Percentiles rank a stretch among this genome's conserved stretches.
These are phyloP conservation scores for Baronia brevicornis DNA, from an alignment of 2,888 invertebrate species.

Conservation along the genomic window DNA sequence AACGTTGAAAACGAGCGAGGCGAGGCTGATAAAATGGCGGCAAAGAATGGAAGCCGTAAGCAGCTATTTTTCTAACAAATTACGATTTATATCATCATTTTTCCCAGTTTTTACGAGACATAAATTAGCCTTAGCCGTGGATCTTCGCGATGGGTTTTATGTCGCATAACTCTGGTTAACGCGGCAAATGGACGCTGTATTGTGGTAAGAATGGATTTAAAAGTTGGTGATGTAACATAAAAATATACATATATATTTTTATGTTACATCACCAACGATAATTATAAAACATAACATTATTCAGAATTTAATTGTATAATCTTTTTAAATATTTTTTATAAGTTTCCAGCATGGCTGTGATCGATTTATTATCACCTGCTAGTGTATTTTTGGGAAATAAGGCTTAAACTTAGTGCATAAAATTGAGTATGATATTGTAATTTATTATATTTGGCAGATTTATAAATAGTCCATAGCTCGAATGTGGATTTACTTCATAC, in stretches of 20 bases:
- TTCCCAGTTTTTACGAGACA: constrained; percentile 10
- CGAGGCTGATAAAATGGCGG: background rate
- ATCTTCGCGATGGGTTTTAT: constrained; percentile 1
- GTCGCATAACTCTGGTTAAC: background rate
- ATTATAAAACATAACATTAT: too few relatives aligned
- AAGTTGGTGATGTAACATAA: background rate
- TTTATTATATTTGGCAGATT: too few relatives aligned
- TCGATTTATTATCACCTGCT: too few relatives aligned
- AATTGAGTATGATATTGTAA: too few relatives aligned
- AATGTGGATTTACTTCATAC: too few relatives aligned
- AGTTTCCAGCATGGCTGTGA: too few relatives aligned
- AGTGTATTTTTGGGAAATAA: too few relatives aligned
- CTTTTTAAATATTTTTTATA: too few relatives aligned
- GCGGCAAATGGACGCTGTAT: constrained; percentile 3
- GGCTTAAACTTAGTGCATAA: too few relatives aligned
- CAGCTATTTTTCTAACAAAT: constrained; percentile 7
- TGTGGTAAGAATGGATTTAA: background rate
- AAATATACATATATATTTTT: background rate
- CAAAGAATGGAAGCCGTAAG: background rate
- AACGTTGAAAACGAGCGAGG: background rate
- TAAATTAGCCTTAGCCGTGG: constrained; percentile 6
- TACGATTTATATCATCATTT: constrained; percentile 7
- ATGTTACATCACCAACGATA: too few relatives aligned
- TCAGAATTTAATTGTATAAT: too few relatives aligned
- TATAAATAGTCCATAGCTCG: too few relatives aligned